Conservation (phyloP, 53 echinoderm and acorn worm species). For the Holothuria leucospilota region DNA sequence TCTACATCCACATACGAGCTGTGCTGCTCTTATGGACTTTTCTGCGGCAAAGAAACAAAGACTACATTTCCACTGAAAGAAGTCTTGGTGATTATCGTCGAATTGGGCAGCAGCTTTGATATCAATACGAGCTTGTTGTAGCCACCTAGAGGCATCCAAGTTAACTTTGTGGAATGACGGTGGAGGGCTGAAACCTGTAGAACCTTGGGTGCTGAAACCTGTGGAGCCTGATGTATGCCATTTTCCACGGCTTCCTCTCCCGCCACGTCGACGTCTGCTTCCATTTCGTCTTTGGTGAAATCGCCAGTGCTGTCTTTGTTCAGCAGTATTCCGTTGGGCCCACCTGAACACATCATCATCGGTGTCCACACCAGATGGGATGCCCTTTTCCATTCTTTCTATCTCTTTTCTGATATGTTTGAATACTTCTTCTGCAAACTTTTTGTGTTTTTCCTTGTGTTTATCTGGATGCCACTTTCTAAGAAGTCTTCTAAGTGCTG, state of each 20-base stretch:
- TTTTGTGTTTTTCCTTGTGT: conserved; percentile 44
- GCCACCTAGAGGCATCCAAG: background rate
- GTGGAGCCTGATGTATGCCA: background rate
- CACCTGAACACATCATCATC: background rate
- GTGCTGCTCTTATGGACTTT: conserved; percentile 60
- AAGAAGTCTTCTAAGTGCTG: conserved; percentile 45
- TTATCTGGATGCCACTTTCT: conserved; percentile 68
- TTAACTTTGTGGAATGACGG: conserved; percentile 22
- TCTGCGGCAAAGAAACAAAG: conserved; percentile 53
- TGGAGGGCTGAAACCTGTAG: background rate
- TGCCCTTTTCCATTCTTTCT: conserved; percentile 41
- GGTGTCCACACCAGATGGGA: conserved; percentile 5
- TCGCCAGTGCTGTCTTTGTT: conserved; percentile 15
- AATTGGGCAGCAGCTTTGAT: background rate
- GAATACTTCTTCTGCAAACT: conserved; percentile 53
- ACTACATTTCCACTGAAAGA: conserved; percentile 53
- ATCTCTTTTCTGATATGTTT: conserved; percentile 58
- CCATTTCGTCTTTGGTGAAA: background rate
- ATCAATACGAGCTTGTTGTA: conserved; percentile 2
- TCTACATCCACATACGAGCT: conserved; percentile 35
- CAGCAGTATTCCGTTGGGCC: background rate
- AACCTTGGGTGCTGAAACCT: too few relatives aligned
- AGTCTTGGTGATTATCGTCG: background rate
- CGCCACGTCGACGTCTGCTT: background rate
- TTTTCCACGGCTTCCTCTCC: background rate